Evolutionary conservation across 2,113 vertebrate species (phyloP).

Genomic region (Takifugu flavidus): DNA sequence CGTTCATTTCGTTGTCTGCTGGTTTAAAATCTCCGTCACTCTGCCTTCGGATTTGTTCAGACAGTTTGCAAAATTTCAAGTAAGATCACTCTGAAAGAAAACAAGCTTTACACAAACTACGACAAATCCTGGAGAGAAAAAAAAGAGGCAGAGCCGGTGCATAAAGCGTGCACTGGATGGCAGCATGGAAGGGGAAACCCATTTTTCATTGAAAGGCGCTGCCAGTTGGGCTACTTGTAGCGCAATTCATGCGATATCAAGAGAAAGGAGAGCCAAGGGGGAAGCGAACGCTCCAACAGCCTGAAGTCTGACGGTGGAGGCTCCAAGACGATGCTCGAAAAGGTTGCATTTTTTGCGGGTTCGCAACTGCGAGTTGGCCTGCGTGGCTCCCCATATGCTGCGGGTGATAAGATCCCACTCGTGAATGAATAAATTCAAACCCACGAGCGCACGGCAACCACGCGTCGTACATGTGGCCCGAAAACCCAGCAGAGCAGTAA

Average conservation of each 20-base stretch:
- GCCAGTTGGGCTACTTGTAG: constrained; percentile 40
- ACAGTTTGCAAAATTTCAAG: too few relatives aligned
- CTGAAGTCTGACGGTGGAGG: constrained; percentile 37
- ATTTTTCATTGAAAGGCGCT: constrained; percentile 70
- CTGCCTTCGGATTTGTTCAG: background rate
- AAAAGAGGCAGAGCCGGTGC: constrained; percentile 49
- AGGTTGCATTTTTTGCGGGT: constrained; percentile 32
- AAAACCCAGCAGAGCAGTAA: too few relatives aligned
- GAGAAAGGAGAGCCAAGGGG: constrained; percentile 46
- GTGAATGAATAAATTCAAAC: background rate
- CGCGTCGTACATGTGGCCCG: background rate
- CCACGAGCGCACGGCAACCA: background rate
- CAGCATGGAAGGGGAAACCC: constrained; percentile 59
- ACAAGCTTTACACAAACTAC: too few relatives aligned
- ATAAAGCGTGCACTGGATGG: constrained; percentile 58
- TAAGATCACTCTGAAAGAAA: too few relatives aligned
- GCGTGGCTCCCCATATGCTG: constrained; percentile 22
- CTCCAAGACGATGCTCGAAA: constrained; percentile 41
- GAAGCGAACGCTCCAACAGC: constrained; percentile 38
- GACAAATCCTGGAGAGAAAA: constrained; percentile 51
- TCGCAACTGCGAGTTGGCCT: constrained; percentile 18
- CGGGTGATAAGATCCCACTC: constrained; percentile 7
- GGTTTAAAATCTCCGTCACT: constrained; percentile 11
- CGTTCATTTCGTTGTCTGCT: background rate
- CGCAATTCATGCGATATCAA: constrained; percentile 64